Conservation (phyloP, 2,113 vertebrate genomes). For the Callorhinus ursinus region DNA sequence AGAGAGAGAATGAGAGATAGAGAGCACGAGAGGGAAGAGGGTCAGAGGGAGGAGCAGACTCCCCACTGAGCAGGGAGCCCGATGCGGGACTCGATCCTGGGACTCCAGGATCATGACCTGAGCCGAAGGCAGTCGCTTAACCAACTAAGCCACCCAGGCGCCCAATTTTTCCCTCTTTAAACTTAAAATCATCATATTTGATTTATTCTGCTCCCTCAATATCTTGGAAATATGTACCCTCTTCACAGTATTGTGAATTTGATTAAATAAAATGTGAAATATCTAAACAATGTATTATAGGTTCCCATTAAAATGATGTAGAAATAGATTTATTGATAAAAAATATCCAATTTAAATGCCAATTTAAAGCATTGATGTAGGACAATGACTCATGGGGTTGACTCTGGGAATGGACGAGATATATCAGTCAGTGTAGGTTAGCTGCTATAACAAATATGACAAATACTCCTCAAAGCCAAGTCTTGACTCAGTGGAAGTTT, state of each 20-base stretch:
- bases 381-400: neutral
- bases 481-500: neutral
- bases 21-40: too few species aligned
- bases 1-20: too few species aligned
- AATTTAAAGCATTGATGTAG: neutral
- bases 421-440: neutral
- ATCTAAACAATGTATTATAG: neutral
- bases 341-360: neutral
- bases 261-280: conserved; percentile 8
- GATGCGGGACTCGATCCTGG: too few species aligned
- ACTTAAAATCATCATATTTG: neutral
- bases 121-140: too few species aligned
- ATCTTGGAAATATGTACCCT: neutral
- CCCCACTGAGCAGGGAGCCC: too few species aligned
- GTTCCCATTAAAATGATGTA: neutral
- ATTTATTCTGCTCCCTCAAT: neutral
- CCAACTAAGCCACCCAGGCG: too few species aligned
- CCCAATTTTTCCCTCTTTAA: neutral
- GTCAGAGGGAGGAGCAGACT: too few species aligned
- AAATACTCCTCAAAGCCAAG: neutral
- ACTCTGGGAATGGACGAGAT: neutral
- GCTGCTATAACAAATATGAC: neutral
- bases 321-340: neutral
- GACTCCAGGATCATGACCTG: too few species aligned
- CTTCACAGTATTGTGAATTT: neutral